These are phyloP conservation scores for Acronicta psi DNA, from an alignment of 2,888 invertebrate genomes.

Conservation along the genomic window DNA sequence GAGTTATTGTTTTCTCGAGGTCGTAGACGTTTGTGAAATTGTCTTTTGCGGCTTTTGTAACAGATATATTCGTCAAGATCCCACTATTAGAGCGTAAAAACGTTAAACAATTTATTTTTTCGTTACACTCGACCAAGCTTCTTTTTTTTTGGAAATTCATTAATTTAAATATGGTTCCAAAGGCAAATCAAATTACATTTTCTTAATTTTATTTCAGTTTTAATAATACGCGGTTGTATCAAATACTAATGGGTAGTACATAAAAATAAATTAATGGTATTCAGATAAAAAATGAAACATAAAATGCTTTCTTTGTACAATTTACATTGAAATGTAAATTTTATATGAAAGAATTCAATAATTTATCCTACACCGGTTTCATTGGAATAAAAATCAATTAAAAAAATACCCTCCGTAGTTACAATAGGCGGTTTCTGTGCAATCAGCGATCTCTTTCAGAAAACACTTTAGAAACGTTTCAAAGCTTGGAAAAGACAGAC, in stretches of 20 bases:
- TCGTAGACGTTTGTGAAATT: no score
- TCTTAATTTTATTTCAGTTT: no score
- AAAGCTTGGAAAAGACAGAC: constrained; percentile 3
- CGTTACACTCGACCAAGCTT: not conserved
- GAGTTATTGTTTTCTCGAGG: no score
- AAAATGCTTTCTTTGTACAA: not conserved
- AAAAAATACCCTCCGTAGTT: constrained; percentile 3
- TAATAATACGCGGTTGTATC: no score
- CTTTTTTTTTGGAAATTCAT: not conserved
- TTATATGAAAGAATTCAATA: constrained; percentile 1
- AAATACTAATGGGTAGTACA: no score
- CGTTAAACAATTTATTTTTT: constrained; percentile 16
- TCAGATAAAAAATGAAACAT: no score
- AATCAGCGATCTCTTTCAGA: constrained; percentile 36
- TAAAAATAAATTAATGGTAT: no score
- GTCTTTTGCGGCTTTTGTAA: no score
- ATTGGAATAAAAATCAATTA: constrained; percentile 29
- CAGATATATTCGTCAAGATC: no score
- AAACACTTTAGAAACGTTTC: constrained; percentile 5
- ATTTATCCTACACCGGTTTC: constrained; percentile 1
- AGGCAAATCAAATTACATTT: no score
- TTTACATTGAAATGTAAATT: not conserved
- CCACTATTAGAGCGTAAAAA: no score
- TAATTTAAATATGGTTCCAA: no score
- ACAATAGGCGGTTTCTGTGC: constrained; percentile 26